Conservation (phyloP, 92 coral and sea anemone species). For the Porites evermanni region DNA sequence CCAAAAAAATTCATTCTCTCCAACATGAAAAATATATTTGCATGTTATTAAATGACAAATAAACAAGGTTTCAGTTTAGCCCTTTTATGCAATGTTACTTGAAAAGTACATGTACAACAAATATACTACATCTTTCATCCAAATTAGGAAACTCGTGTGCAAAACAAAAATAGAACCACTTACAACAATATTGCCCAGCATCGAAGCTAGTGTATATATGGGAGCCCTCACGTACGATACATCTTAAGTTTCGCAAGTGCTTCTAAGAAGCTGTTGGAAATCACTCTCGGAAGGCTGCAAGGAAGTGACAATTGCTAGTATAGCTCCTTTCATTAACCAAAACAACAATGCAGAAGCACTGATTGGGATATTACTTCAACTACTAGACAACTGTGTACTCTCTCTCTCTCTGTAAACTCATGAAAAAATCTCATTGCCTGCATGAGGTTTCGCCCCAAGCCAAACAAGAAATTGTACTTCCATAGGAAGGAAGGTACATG, state of each 20-base stretch:
- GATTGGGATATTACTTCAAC: background rate
- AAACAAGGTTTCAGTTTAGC: too few species aligned
- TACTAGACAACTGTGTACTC: background rate
- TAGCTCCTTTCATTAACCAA: slow-evolving; percentile 7
- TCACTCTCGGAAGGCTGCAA: slow-evolving; percentile 10
- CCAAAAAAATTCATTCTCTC: too few species aligned
- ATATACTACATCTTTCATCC: slow-evolving; percentile 5
- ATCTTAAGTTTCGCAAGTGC: background rate
- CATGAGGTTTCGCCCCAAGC: slow-evolving; percentile 1
- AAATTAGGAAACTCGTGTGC: slow-evolving; percentile 14
- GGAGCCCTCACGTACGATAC: background rate
- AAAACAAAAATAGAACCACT: slow-evolving; percentile 21
- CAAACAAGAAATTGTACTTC: slow-evolving; percentile 12
- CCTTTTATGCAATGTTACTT: background rate
- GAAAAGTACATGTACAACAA: background rate
- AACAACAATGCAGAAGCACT: background rate
- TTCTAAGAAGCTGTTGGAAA: slow-evolving; percentile 5
- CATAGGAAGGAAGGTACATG: slow-evolving; percentile 16
- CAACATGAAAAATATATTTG: background rate
- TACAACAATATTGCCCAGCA: slow-evolving; percentile 8
- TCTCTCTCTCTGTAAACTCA: background rate
- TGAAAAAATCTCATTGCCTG: background rate
- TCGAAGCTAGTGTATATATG: slow-evolving; percentile 6
- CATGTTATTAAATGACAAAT: too few species aligned
- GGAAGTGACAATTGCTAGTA: background rate